Evolutionary conservation across 2,113 vertebrate species (phyloP).

Genomic region (Trichomycterus rosablanca): DNA sequence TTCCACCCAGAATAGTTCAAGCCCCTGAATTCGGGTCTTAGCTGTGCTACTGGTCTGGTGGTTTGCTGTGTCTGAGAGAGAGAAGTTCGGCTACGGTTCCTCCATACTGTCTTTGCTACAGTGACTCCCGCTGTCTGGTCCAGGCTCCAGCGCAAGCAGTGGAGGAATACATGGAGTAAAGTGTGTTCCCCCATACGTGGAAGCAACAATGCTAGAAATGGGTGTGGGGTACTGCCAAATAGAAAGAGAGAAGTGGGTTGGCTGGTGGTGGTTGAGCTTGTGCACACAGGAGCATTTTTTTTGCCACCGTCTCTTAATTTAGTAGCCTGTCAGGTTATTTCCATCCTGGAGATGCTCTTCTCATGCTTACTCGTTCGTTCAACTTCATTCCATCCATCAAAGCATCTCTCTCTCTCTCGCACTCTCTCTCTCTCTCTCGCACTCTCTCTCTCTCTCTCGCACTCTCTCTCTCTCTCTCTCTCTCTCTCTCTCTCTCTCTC

Average conservation of each 20-base stretch:
- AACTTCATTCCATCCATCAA: constrained; percentile 28
- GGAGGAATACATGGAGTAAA: no score
- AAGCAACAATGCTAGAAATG: no score
- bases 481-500: neutral
- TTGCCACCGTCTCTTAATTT: constrained; percentile 25
- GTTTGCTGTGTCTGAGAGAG: no score
- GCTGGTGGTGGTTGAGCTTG: neutral
- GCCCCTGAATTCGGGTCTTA: no score
- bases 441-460: constrained; percentile 2
- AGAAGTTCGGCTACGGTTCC: no score
- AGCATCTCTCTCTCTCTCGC: constrained; percentile 14
- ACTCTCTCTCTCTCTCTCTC: neutral
- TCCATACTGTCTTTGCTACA: no score
- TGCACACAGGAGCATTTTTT: neutral
- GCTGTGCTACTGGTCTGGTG: no score
- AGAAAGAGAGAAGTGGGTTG: neutral
- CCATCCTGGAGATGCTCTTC: constrained; percentile 40
- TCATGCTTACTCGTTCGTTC: constrained; percentile 36
- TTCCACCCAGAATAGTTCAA: no score
- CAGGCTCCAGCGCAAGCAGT: no score
- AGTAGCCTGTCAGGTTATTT: constrained; percentile 36
- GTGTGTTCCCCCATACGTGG: no score
- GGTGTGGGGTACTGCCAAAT: no score
- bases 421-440: neutral
- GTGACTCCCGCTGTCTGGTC: no score